Percentiles rank a stretch among this genome's conserved stretches.
phyloP scores from a whole-genome alignment of 1,140 invertebrate genomes.

The Batillaria attramentaria region DNA sequence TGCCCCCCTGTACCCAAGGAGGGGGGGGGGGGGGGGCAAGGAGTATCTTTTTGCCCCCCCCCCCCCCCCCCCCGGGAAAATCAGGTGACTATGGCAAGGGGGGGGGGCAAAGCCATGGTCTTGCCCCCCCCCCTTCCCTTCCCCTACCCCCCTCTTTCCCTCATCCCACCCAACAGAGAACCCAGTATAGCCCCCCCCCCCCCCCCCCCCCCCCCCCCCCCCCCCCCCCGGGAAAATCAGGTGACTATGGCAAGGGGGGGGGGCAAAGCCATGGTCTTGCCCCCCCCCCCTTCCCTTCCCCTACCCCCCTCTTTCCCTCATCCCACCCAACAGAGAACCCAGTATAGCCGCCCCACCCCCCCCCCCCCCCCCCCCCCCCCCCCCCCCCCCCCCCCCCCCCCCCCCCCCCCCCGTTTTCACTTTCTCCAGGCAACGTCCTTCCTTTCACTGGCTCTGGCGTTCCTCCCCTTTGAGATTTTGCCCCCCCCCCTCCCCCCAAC shows the following conservation, averaged over 20 bases:
- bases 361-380: neutral
- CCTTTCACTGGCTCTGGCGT: neutral
- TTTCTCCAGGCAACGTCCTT: too few relatives aligned
- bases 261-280: neutral
- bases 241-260: neutral
- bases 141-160: neutral
- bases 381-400: neutral
- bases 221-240: neutral
- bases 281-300: too few relatives aligned
- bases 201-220: too few relatives aligned
- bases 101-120: neutral
- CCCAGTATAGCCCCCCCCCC: neutral
- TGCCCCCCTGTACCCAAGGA: neutral
- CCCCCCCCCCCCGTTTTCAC: conserved; percentile 4
- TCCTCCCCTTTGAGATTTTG: neutral
- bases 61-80: too few relatives aligned
- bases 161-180: neutral
- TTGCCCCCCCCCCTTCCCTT: neutral
- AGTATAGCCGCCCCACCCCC: neutral
- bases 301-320: neutral
- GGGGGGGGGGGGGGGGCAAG: neutral
- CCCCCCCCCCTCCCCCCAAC: neutral
- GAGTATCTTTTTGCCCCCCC: too few relatives aligned
- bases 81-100: too few relatives aligned
- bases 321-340: neutral